Base-by-base conservation (phyloP, 1,140 invertebrate species). In the Drosophila ficusphila region DNA sequence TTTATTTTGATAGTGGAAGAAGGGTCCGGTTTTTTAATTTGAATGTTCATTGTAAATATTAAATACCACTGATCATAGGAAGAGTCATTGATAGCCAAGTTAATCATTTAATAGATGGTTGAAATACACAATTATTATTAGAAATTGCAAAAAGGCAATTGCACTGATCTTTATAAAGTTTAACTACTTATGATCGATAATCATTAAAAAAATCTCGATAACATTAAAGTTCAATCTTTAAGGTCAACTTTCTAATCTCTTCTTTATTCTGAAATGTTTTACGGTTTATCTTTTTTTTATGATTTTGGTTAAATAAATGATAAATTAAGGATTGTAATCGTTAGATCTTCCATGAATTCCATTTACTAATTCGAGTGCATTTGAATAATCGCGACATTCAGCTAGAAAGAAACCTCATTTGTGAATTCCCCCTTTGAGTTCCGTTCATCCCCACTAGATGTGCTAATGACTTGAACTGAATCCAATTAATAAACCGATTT, bases 391-490 rank as follows among this genome's bases (percentile, higher is more conserved):
- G 42, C 34, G 33, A 42, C 36, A 48, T 64, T 67, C 27, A 33
- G 34, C 60, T 25, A 52, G 46, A 27, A 67, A 2, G 25, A 67
- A 29, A 31, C n/a, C 39, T 19, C 29, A 67, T 67, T 52, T 67
- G 18, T 52, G 62, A 67, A n/a, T 25, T 16, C n/a, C 58, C 11
- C 1, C 21, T 51, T 39, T 51, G 27, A 67, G 19, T 67, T 65
- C 27, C 18, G 31, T 51, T 64, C 19, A 29, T 14, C 33, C 57
- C 44, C 19, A 23, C 38, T 75, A 76, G 72, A 75, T 76, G 34
- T 68, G 71, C 61, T 75, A 75, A 49, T 74, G 44, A 67, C 60
- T 67, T 67, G 62, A 67, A 64, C 42, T 25, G 62, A 67, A 67
- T 64, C 44, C 42, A 67, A 67, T 67, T 67, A 67, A 51, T 39